phyloP scores from a whole-genome alignment of 92 coral and sea anemone species.

The Actinostola sp. region DNA sequence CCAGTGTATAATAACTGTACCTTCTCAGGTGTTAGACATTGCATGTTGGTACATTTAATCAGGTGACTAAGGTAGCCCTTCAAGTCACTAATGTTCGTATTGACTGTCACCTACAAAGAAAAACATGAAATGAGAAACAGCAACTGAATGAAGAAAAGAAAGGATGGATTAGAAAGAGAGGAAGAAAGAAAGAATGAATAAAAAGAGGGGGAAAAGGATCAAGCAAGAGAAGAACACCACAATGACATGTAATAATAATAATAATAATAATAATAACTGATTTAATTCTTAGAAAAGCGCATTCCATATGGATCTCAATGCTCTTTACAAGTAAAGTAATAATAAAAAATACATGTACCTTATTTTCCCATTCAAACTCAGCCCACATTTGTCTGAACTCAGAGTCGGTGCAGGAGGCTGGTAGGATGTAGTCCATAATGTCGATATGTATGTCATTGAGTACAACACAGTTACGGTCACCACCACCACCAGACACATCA shows the following conservation, averaged over 20 bases:
- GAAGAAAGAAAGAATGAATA: neutral
- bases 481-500: constrained; percentile 95
- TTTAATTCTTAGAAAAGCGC: no score
- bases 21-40: constrained; percentile 93
- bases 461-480: constrained; percentile 99
- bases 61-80: constrained; percentile 88
- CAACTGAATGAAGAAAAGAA: neutral
- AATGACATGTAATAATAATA: no score
- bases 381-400: constrained; percentile 99
- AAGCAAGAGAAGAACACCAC: no score
- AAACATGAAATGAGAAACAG: neutral
- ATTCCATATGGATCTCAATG: no score
- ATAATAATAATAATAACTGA: no score
- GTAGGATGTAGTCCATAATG: constrained; percentile 98
- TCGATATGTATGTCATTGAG: constrained; percentile 96
- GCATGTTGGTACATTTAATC: constrained; percentile 95
- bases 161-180: neutral
- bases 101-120: constrained; percentile 85
- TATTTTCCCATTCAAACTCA: constrained; percentile 99
- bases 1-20: constrained; percentile 32
- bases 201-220: no score
- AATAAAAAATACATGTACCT: constrained; percentile 53
- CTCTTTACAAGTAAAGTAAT: no score
- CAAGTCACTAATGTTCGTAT: constrained; percentile 88
- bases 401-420: constrained; percentile 96